Evolutionary conservation across 53 echinoderm and acorn worm species (phyloP), one percentile per base, ranked within the genome.

Genomic region (Zoroaster sp.): DNA sequence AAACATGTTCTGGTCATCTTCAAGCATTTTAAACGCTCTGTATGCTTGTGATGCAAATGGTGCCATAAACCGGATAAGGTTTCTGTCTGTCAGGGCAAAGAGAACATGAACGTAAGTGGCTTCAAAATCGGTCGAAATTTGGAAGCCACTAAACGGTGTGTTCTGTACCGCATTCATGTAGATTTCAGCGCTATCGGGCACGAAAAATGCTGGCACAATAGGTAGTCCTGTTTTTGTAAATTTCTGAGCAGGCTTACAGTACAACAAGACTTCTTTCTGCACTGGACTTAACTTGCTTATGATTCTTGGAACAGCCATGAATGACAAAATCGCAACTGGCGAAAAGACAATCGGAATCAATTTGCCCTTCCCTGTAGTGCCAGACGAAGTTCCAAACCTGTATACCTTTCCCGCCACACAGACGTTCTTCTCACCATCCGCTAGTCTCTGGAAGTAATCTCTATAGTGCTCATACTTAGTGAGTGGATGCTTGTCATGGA

Each of bases 281-380:
- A 91, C 74, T 0, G 89, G 89, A 15, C 85, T 86, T 23, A 70
- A 47, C 25, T 66, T 18, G 5, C 73, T 31, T 28, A 55, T 55
- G 6, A 36, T 54, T 12, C 72, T 88, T 18, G 49, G 43, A 28
- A 76, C 13, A 12, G 40, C 40, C n/a, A 44, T 28, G 10, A 36
- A 41, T 2, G 40, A 10, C 42, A 35, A 2, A 21, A 3, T 3
- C 66, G 38, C 13, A 17, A 20, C 32, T 0, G 33, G 9, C 3
- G 78, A 38, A 0, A 49, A 69, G 3, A 92, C 72, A 9, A 72
- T 15, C 11, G 86, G 72, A 34, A 94, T 79, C 30, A 89, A 45
- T 45, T 91, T 91, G 32, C 87, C 92, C 30, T 89, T 78, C 2
- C 94, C 94, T 9, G 92, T 89, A 25, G 92, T 92, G 3, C 92